Base-by-base conservation (phyloP, 2,888 invertebrate genomes). In the Pachydiplax longipennis region DNA sequence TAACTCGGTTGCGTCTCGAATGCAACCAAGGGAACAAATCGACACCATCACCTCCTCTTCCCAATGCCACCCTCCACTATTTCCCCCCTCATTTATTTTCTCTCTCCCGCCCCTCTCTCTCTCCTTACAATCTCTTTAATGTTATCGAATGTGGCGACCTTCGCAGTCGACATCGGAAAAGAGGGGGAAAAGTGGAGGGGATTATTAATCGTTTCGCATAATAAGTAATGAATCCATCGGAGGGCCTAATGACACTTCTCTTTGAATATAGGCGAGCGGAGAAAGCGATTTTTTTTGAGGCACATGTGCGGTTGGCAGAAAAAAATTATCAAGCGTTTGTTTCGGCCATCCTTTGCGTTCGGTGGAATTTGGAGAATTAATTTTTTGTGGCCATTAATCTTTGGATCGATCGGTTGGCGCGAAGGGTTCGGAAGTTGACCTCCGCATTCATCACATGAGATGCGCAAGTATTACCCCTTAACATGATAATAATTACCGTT, bases 161-260 rank as follows among this genome's bases (percentile, higher is more conserved):
- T 15, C 25, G 31, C 48, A 83, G 65, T 22, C 87, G 35, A 35
- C 61, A 2, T 12, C 37, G 61, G 61, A 58, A 61, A 61, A 87
- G 87, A 22, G 35, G 87, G 58, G 58, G 37, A 61, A 87, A 65
- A 87, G 61, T 87, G 37, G 61, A 58, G 35, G 87, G 87, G 87
- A 61, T 58, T 58, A 87, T 87, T 61, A 87, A 87, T 87, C 87
- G 87, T 37, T 65, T 37, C 61, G 65, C 61, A 61, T 87, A 87
- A 61, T 87, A 87, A 87, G 65, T 87, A 87, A 87, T 87, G 87
- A 87, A 87, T 87, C 35, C 87, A 87, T 87, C 87, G 61, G 37
- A n/a, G 18, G 1, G 15, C 13, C 25, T 35, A 31, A 22, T 31
- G 87, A 61, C 35, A n/a, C 15, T 5, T 22, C 5, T 31, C 83